Conservation (phyloP, 2,888 invertebrate genomes). For the Callinectes sapidus region DNA sequence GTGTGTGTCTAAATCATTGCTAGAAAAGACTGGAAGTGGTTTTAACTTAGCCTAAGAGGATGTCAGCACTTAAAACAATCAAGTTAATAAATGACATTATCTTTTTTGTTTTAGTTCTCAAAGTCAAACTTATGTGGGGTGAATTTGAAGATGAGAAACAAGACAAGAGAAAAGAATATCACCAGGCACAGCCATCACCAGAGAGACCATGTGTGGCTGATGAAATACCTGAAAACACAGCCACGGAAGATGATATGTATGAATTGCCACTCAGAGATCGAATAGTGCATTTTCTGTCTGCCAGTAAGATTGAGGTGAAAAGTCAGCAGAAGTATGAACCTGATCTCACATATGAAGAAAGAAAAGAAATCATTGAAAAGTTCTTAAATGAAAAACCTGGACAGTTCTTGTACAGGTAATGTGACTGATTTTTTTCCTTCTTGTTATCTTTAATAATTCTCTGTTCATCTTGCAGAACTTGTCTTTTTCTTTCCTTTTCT, state of each 20-base stretch:
- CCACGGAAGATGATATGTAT: not conserved
- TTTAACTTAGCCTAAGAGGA: not conserved
- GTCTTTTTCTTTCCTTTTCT: too few species aligned
- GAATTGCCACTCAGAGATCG: constrained; percentile 50
- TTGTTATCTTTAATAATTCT: not conserved
- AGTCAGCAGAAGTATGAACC: constrained; percentile 88
- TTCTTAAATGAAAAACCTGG: constrained; percentile 82
- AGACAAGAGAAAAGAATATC: not conserved
- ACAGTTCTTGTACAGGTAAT: constrained; percentile 80
- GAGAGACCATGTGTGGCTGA: not conserved
- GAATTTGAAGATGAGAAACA: constrained; percentile 51
- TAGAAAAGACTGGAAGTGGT: not conserved
- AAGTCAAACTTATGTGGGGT: constrained; percentile 49
- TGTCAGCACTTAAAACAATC: not conserved
- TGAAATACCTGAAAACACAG: not conserved
- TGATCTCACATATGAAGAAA: constrained; percentile 84
- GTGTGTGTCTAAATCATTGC: not conserved
- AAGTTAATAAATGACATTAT: not conserved
- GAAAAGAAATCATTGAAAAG: constrained; percentile 82
- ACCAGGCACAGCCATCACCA: not conserved
- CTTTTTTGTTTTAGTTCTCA: not conserved
- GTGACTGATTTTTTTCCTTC: not conserved
- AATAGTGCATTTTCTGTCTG: constrained; percentile 78
- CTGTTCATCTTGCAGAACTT: too few species aligned
- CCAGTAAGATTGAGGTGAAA: constrained; percentile 84